Base-by-base conservation (phyloP, 2,113 vertebrate genomes). In the Orientallactaga bullata region DNA sequence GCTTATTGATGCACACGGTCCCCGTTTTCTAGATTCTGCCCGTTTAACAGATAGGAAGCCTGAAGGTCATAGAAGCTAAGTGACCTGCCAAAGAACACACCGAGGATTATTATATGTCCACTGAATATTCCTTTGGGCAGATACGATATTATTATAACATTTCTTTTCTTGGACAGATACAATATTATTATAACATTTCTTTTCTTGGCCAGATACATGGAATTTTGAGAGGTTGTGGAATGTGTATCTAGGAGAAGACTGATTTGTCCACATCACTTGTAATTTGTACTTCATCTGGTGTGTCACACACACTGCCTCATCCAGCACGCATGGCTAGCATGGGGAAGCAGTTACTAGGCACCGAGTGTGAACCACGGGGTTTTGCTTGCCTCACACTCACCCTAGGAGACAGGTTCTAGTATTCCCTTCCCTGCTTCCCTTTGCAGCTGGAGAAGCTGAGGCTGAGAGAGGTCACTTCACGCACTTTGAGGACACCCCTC, bases 301-400 rank as follows among this genome's bases (percentile, higher is more conserved):
- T 17, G 3, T 66, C 30, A 24, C 4, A 55, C n/a, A n/a, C 35
- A n/a, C 21, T 0, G 1, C 4, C 24, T 61, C 55, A n/a, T 39
- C 85, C 32, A 23, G 37, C 2, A 2, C 30, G 74, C 47, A 10
- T 3, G 24, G 65, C 35, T 61, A n/a, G 9, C 17, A 2, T n/a
- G 21, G 5, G 77, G 35, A 51, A 85, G 35, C 1, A 26, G 35
- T 63, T n/a, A 26, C 23, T 26, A 37, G 1, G 66, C 0, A 0
- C 26, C 12, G 61, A 4, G 9, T 5, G 8, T 47, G 28, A 68
- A 32, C 32, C 17, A 1, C 10, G 20, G 24, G 13, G 5, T 32
- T 73, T 65, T 72, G 47, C 39, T 63, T 26, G 28, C 17, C 32
- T 92, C 39, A 55, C 26, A 65, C 3, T 47, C 12, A 0, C 20